phyloP scores from a whole-genome alignment of 2,888 invertebrate species.

The Heteromyza rotundicornis region DNA sequence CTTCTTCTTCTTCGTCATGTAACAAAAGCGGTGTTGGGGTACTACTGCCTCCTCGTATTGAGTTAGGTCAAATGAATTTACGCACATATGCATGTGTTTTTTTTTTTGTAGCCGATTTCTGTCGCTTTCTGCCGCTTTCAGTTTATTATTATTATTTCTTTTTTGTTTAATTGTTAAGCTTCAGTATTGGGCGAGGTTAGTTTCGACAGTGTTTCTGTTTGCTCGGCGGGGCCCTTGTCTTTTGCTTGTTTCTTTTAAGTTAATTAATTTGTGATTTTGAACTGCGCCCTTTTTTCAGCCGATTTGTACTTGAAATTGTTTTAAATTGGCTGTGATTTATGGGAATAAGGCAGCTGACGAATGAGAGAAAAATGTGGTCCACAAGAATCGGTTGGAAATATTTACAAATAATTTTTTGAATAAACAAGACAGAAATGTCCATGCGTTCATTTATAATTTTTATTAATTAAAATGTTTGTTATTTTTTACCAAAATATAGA shows the following conservation, averaged over 20 bases:
- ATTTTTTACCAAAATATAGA: too few species aligned
- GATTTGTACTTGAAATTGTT: background rate
- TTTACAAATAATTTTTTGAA: too few species aligned
- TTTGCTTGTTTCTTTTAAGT: background rate
- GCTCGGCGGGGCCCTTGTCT: background rate
- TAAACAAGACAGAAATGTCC: too few species aligned
- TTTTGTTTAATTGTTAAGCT: too few species aligned
- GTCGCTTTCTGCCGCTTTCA: background rate
- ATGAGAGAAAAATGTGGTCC: too few species aligned
- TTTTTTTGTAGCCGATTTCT: background rate
- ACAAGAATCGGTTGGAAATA: too few species aligned
- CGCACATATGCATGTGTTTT: background rate
- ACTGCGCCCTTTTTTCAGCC: background rate
- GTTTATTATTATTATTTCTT: background rate
- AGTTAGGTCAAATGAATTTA: conserved; percentile 4
- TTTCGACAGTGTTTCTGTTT: background rate
- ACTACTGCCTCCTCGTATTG: background rate
- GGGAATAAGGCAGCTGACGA: background rate
- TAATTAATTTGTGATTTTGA: background rate
- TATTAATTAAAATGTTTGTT: too few species aligned
- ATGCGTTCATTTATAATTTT: too few species aligned
- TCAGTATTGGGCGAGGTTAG: conserved; percentile 7
- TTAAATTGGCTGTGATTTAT: background rate
- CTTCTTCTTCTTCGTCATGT: background rate
- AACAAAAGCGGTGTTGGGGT: background rate